Evolutionary conservation across 2,888 invertebrate genomes (phyloP).

Genomic region (Alloscopus bannaensis): DNA sequence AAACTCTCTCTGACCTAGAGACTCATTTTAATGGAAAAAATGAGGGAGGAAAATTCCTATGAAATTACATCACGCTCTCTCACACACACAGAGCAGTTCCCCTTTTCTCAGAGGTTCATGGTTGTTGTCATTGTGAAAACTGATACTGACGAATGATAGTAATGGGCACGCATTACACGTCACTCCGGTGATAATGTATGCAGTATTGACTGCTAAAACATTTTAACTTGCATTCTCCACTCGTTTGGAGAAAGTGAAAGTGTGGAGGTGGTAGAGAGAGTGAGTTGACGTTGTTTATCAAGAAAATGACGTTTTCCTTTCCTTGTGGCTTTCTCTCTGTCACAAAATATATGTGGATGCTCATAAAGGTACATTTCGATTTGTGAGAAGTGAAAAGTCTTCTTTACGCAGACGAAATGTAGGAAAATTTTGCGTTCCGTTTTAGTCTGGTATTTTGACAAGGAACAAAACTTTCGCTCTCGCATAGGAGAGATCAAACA

Average conservation of each 20-base stretch:
- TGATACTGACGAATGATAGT: slow-evolving; percentile 54
- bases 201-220: slow-evolving; percentile 52
- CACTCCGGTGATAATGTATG: slow-evolving; percentile 59
- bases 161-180: slow-evolving; percentile 52
- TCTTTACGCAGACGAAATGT: no score
- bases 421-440: no score
- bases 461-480: no score
- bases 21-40: background rate
- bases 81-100: slow-evolving; percentile 6
- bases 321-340: no score
- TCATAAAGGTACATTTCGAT: no score
- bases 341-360: no score
- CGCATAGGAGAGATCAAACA: no score
- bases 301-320: no score
- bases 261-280: background rate
- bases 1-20: slow-evolving; percentile 49
- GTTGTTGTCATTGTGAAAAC: slow-evolving; percentile 30
- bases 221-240: background rate
- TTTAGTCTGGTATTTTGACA: no score
- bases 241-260: background rate
- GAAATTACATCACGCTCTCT: slow-evolving; percentile 16
- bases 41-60: slow-evolving; percentile 12
- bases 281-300: background rate
- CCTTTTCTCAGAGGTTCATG: no score
- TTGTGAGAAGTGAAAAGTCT: no score